phyloP scores from a whole-genome alignment of 1,140 invertebrate genomes.

The Batillaria attramentaria region DNA sequence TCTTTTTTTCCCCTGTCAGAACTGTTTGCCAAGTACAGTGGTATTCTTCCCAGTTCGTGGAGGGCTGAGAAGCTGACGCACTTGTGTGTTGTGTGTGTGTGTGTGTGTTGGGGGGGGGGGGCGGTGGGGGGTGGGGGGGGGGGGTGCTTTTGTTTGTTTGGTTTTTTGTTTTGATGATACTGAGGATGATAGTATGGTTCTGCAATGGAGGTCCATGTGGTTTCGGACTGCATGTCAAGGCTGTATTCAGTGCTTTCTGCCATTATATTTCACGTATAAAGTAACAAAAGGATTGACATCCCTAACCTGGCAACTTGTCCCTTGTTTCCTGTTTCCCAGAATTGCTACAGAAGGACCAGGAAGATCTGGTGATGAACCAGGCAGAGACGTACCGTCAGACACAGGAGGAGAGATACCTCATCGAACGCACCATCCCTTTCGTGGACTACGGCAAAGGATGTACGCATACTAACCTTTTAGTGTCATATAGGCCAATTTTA shows the following conservation, averaged over 20 bases:
- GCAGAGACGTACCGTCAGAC: conserved; percentile 63
- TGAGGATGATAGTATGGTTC: not conserved
- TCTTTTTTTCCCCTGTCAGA: not conserved
- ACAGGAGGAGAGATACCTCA: conserved; percentile 67
- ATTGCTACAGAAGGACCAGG: conserved; percentile 66
- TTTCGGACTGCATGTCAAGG: no score
- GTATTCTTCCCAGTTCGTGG: no score
- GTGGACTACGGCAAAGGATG: conserved; percentile 71
- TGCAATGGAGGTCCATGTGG: no score
- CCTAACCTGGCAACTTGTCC: no score
- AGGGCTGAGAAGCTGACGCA: no score
- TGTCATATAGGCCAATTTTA: no score
- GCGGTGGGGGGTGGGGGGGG: not conserved
- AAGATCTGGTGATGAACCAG: conserved; percentile 69
- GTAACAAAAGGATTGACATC: no score
- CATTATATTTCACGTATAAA: not conserved
- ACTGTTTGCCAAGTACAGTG: no score
- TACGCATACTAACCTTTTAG: conserved; percentile 40
- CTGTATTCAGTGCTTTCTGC: no score
- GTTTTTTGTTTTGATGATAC: not conserved
- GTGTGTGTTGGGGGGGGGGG: not conserved
- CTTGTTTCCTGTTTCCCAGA: no score
- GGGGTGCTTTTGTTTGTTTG: not conserved
- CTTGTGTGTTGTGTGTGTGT: conserved; percentile 11
- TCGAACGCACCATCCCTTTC: conserved; percentile 67